Conservation (phyloP, 2,113 vertebrate species). For the Chelonoidis abingdonii region DNA sequence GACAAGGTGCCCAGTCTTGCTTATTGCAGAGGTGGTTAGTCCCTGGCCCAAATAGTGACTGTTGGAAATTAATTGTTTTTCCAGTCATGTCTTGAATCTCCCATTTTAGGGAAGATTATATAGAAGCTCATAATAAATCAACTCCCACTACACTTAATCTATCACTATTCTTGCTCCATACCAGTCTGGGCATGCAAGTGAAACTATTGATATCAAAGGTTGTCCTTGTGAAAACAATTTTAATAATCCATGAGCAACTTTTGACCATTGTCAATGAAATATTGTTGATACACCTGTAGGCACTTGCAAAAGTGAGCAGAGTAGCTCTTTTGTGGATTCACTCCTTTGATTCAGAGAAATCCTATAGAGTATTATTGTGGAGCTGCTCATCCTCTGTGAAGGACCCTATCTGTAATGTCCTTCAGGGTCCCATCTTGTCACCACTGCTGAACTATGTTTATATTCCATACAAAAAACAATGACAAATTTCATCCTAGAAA, state of each 20-base stretch:
- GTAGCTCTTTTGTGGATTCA: not conserved
- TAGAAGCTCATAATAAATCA: not conserved
- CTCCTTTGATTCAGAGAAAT: not conserved
- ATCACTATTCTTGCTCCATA: not conserved
- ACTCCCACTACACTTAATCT: not conserved
- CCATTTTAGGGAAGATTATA: not conserved
- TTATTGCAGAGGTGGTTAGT: not conserved
- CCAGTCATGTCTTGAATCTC: too few species aligned
- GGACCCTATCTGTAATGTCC: not conserved
- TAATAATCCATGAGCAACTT: not conserved
- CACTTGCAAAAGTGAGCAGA: not conserved
- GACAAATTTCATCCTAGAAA: not conserved
- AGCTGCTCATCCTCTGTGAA: not conserved
- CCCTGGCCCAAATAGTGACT: not conserved
- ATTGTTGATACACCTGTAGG: not conserved
- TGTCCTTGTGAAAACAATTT: not conserved
- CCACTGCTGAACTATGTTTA: not conserved
- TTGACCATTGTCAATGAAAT: not conserved
- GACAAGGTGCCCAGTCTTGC: not conserved
- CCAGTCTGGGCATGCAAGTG: not conserved
- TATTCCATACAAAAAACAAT: not conserved
- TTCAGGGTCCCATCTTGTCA: not conserved
- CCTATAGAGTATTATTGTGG: not conserved
- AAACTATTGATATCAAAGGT: not conserved
- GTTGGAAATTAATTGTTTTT: not conserved